Evolutionary conservation across 2,797 vertebrate species (phyloP).

Genomic region (Uromys caudimaculatus): DNA sequence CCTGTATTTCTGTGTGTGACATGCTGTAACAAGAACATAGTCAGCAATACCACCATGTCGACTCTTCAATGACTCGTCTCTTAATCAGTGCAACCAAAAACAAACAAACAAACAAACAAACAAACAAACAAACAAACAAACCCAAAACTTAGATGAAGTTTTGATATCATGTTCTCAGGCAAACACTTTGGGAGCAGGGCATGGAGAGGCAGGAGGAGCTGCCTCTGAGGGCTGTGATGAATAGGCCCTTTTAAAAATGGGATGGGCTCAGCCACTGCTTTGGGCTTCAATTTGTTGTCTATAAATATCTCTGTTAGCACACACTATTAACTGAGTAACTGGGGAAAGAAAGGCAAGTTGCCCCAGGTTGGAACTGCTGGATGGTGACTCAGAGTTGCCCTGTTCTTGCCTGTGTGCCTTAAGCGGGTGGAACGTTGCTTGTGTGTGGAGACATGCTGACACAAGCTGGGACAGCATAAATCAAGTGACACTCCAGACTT

Average conservation of each 20-base stretch:
- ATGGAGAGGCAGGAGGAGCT: neutral
- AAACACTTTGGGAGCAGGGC: neutral
- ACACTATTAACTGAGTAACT: slow-evolving; percentile 38
- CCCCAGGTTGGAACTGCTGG: slow-evolving; percentile 16
- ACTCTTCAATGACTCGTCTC: neutral
- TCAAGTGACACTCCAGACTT: slow-evolving; percentile 37
- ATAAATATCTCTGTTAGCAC: slow-evolving; percentile 59
- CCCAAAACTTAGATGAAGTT: neutral
- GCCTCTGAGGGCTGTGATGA: neutral
- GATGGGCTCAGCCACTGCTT: neutral
- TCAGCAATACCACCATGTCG: neutral
- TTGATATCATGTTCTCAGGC: neutral
- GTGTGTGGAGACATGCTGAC: slow-evolving; percentile 16
- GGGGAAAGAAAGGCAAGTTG: slow-evolving; percentile 54
- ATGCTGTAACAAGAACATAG: neutral
- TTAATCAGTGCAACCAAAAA: neutral
- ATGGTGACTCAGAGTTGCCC: slow-evolving; percentile 62
- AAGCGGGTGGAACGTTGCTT: neutral
- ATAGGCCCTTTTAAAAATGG: neutral
- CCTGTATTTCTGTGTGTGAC: neutral
- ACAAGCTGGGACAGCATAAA: slow-evolving; percentile 51
- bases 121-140: too few relatives aligned
- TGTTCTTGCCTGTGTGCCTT: slow-evolving; percentile 46
- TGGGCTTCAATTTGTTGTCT: slow-evolving; percentile 36
- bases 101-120: neutral